Evolutionary conservation across 2,888 invertebrate species (phyloP).

Genomic region (Tetragonula carbonaria): DNA sequence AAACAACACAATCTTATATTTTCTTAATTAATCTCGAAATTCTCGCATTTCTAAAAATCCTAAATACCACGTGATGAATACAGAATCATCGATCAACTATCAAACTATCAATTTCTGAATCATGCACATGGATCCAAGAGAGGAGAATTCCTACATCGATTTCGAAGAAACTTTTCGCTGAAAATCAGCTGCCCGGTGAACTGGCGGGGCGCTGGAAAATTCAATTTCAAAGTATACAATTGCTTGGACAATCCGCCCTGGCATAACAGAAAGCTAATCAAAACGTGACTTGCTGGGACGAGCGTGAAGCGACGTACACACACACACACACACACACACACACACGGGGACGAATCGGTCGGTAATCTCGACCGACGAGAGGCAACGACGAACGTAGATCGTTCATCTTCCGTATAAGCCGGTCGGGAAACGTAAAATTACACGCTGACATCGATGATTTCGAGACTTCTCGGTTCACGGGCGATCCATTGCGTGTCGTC

Average conservation of each 20-base stretch:
- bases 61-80: too few relatives aligned
- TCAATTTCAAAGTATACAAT: slow-evolving; percentile 8
- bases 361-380: slow-evolving; percentile 36
- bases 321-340: neutral
- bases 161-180: neutral
- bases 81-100: too few relatives aligned
- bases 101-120: too few relatives aligned
- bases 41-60: too few relatives aligned
- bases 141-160: neutral
- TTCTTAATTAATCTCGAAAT: neutral
- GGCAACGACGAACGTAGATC: slow-evolving; percentile 10
- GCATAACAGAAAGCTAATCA: slow-evolving; percentile 2
- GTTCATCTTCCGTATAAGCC: slow-evolving; percentile 29
- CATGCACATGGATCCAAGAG: neutral
- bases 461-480: slow-evolving; percentile 5
- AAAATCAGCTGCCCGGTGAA: neutral
- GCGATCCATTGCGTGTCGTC: neutral
- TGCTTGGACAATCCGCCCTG: neutral
- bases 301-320: slow-evolving; percentile 13
- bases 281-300: slow-evolving; percentile 5
- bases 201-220: neutral
- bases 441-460: slow-evolving; percentile 31
- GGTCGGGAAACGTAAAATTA: slow-evolving; percentile 34
- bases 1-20: neutral
- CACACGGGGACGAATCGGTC: neutral